Evolutionary conservation across 92 coral and sea anemone species (phyloP).

Genomic region (Virgularia gustaviana): DNA sequence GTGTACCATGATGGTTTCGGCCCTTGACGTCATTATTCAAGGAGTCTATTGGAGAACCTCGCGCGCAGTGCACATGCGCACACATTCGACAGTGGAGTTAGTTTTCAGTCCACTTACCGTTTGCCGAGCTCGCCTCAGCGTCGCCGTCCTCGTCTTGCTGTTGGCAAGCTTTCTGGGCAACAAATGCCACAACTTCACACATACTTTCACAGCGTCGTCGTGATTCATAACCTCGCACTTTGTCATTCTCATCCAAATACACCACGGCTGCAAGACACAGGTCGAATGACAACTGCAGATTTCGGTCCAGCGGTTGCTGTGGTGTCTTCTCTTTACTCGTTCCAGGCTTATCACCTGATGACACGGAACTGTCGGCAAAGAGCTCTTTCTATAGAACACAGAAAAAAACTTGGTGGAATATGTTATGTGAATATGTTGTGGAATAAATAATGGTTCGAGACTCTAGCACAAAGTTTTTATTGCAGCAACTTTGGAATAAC

Average conservation of each 20-base stretch:
- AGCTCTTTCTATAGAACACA: constrained; percentile 9
- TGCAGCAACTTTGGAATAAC: too few species aligned
- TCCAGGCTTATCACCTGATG: constrained; percentile 14
- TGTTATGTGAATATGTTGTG: too few species aligned
- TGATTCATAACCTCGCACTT: constrained; percentile 1
- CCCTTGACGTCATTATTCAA: too few species aligned
- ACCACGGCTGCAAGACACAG: constrained; percentile 13
- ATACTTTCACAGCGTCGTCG: constrained; percentile 18
- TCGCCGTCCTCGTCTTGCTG: too few species aligned
- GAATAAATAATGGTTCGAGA: too few species aligned
- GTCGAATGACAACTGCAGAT: constrained; percentile 23
- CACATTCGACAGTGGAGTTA: too few species aligned
- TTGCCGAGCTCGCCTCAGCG: too few species aligned
- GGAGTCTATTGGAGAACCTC: too few species aligned
- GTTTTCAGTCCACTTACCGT: too few species aligned
- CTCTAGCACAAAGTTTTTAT: too few species aligned
- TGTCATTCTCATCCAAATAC: background rate
- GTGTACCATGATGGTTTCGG: too few species aligned
- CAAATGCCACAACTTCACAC: constrained; percentile 12
- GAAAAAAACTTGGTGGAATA: background rate
- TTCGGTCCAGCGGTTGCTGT: background rate
- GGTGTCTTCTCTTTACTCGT: background rate
- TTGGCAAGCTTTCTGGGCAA: constrained; percentile 6
- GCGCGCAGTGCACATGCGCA: too few species aligned
- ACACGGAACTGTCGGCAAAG: constrained; percentile 6